These are phyloP conservation scores for Marronus borbonicus DNA, from an alignment of 2,888 invertebrate genomes.

Conservation along the genomic window DNA sequence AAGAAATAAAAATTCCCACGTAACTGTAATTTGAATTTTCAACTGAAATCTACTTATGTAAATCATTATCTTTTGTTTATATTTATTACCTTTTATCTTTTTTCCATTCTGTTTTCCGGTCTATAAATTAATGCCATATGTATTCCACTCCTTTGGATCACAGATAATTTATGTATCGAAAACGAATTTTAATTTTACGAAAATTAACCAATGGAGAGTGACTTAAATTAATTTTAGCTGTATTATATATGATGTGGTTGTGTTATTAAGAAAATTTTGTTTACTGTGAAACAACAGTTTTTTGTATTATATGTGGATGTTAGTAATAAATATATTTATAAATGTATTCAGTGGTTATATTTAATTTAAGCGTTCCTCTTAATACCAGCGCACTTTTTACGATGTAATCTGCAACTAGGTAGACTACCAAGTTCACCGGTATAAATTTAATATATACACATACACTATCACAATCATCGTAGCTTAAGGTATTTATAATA, in stretches of 20 bases:
- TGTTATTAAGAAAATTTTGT: constrained; percentile 45
- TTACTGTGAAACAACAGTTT: constrained; percentile 23
- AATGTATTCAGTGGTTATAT: constrained; percentile 1
- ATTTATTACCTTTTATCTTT: constrained; percentile 7
- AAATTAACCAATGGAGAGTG: constrained; percentile 27
- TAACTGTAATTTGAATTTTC: too few species aligned
- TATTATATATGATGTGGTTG: constrained; percentile 41
- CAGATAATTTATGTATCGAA: constrained; percentile 6
- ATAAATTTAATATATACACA: too few species aligned
- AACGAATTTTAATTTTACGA: background rate
- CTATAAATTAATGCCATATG: constrained; percentile 35
- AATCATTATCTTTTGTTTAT: background rate
- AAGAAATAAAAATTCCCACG: background rate
- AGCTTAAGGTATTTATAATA: too few species aligned
- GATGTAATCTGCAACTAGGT: too few species aligned
- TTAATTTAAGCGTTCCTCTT: too few species aligned
- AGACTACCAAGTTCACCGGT: too few species aligned
- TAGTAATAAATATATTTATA: constrained; percentile 52
- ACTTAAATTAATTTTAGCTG: constrained; percentile 25
- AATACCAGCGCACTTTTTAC: too few species aligned
- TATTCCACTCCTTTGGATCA: background rate
- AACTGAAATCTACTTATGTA: background rate
- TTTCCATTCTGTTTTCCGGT: background rate
- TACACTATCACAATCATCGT: too few species aligned
- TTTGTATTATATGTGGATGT: constrained; percentile 50